Evolutionary conservation across 2,888 invertebrate species (phyloP).

Genomic region (Drosophila antonietae): DNA sequence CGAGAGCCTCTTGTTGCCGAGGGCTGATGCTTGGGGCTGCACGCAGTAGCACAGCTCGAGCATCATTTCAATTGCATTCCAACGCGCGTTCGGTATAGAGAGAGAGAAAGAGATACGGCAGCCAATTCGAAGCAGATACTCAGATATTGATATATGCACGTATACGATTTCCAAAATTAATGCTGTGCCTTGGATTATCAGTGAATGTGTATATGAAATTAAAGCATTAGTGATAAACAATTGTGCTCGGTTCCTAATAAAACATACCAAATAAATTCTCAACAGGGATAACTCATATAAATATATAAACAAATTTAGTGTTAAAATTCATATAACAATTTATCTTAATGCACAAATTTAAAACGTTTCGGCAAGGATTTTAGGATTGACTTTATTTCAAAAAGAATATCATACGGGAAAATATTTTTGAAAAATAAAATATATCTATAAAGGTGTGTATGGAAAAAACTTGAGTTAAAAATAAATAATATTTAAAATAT

Average conservation of each 20-base stretch:
- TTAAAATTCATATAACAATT: conserved; percentile 5
- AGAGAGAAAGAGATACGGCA: conserved; percentile 46
- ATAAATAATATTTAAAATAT: not conserved
- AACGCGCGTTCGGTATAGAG: conserved; percentile 67
- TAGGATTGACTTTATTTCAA: not conserved
- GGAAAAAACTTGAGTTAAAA: not conserved
- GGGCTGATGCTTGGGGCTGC: conserved; percentile 60
- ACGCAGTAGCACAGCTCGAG: conserved; percentile 39
- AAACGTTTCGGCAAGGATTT: not conserved
- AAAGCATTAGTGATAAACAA: conserved; percentile 27
- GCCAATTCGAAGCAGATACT: conserved; percentile 40
- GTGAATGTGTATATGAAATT: conserved; percentile 50
- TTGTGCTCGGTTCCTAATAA: conserved; percentile 28
- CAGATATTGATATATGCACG: conserved; percentile 19
- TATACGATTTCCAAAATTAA: conserved; percentile 30
- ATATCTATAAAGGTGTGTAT: conserved; percentile 7
- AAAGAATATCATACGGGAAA: not conserved
- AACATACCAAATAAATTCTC: conserved; percentile 23
- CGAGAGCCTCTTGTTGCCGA: conserved; percentile 45
- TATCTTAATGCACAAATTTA: conserved; percentile 5
- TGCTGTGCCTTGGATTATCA: conserved; percentile 66
- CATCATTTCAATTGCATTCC: conserved; percentile 78
- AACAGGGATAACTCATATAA: conserved; percentile 7
- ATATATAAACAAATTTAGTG: conserved; percentile 1
- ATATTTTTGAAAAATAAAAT: conserved; percentile 1